Conservation (phyloP, 2,797 vertebrate genomes). For the Chromis chromis region DNA sequence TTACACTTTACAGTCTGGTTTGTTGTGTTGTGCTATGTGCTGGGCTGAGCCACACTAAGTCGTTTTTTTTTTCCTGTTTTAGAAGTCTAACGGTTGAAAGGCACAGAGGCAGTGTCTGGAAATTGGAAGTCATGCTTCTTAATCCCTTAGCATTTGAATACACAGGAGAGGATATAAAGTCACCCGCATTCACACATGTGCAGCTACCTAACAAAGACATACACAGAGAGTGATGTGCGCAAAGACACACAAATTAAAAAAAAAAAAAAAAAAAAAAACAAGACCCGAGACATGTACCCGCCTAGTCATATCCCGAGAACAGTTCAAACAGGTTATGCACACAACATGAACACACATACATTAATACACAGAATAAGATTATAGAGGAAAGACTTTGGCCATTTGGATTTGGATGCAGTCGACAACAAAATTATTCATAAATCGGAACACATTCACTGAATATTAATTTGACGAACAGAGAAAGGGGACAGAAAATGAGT, state of each 20-base stretch:
- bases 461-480: constrained; percentile 46
- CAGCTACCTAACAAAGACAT: constrained; percentile 33
- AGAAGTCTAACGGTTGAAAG: constrained; percentile 65
- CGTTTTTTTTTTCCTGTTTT: constrained; percentile 52
- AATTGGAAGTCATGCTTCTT: constrained; percentile 77
- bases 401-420: constrained; percentile 36
- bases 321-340: constrained; percentile 31
- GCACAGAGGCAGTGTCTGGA: constrained; percentile 59
- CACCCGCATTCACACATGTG: constrained; percentile 32
- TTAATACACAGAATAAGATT: constrained; percentile 33
- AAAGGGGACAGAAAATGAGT: constrained; percentile 16
- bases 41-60: constrained; percentile 35
- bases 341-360: constrained; percentile 23
- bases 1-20: constrained; percentile 70
- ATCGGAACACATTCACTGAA: constrained; percentile 45
- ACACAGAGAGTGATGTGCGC: constrained; percentile 13
- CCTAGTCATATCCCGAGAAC: constrained; percentile 10
- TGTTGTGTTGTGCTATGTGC: constrained; percentile 60
- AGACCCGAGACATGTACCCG: constrained; percentile 13
- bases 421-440: constrained; percentile 54
- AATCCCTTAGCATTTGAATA: constrained; percentile 71
- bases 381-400: constrained; percentile 15
- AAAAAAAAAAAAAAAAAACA: background rate
- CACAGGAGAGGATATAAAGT: constrained; percentile 51
- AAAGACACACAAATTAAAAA: background rate